phyloP scores from a whole-genome alignment of 2,797 vertebrate genomes.

The Amblyraja radiata region DNA sequence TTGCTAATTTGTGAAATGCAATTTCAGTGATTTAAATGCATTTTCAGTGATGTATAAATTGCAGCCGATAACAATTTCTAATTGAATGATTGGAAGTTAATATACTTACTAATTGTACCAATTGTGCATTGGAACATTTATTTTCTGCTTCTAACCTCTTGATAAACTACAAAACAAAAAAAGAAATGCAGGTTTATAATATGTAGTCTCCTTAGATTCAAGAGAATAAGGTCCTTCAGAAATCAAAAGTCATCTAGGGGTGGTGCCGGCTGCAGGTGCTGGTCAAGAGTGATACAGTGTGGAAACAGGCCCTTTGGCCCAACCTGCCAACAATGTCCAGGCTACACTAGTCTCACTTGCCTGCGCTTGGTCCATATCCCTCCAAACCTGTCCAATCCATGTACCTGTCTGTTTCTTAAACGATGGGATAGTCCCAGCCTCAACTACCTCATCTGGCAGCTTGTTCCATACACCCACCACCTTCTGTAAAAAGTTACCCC shows the following conservation, averaged over 20 bases:
- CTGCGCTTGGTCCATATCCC: too few species aligned
- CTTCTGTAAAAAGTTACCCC: too few species aligned
- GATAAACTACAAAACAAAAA: slow-evolving; percentile 4
- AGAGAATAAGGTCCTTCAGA: too few species aligned
- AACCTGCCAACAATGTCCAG: too few species aligned
- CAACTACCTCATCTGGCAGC: too few species aligned
- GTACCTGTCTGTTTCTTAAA: too few species aligned
- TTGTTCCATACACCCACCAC: too few species aligned
- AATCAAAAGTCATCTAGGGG: too few species aligned
- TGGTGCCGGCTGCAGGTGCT: too few species aligned
- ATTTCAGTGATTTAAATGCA: neutral
- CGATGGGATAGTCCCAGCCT: too few species aligned
- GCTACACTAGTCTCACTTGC: too few species aligned
- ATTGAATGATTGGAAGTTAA: neutral
- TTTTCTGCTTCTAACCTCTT: slow-evolving; percentile 26
- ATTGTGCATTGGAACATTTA: neutral
- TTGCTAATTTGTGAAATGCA: neutral
- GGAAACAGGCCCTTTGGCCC: neutral
- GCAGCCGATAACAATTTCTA: neutral
- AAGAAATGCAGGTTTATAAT: neutral
- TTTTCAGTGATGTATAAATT: neutral
- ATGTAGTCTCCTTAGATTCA: neutral
- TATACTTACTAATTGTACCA: slow-evolving; percentile 24
- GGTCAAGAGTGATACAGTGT: neutral
- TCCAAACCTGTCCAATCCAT: too few species aligned